Percentiles rank a stretch among this genome's conserved stretches.
Conservation (phyloP, 2,888 invertebrate genomes). For the Apomyelois bistriatella region DNA sequence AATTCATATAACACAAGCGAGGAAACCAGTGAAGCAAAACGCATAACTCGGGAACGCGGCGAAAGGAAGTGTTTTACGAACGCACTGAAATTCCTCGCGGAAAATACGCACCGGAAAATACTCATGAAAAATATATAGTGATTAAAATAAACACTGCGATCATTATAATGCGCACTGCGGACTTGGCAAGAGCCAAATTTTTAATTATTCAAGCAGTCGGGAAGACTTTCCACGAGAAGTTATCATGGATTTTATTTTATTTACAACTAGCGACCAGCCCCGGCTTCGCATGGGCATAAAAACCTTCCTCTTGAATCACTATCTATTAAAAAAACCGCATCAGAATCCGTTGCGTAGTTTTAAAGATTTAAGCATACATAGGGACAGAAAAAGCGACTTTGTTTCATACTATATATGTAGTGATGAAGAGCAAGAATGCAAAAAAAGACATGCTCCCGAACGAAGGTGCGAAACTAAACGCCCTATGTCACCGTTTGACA, state of each 20-base stretch:
- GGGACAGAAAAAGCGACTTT: too few relatives aligned
- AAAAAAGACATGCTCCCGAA: not conserved
- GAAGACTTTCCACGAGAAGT: not conserved
- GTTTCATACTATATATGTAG: not conserved
- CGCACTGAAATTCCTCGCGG: conserved; percentile 25
- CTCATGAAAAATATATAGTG: conserved; percentile 23
- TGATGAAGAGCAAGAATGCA: not conserved
- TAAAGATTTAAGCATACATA: too few relatives aligned
- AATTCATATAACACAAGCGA: not conserved
- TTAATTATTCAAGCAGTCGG: conserved; percentile 50
- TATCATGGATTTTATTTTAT: too few relatives aligned
- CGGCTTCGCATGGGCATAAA: too few relatives aligned
- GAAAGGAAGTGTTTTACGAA: conserved; percentile 19
- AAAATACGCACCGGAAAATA: not conserved
- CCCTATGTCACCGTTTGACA: conserved; percentile 49
- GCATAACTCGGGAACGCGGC: conserved; percentile 13
- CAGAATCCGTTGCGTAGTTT: too few relatives aligned
- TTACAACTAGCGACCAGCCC: too few relatives aligned
- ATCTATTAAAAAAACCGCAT: too few relatives aligned
- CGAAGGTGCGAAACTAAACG: conserved; percentile 33
- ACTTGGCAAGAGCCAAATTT: conserved; percentile 48
- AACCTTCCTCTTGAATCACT: too few relatives aligned
- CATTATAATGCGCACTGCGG: conserved; percentile 48
- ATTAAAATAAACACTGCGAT: conserved; percentile 32
- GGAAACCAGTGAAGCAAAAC: conserved; percentile 16